phyloP scores from a whole-genome alignment of 2,888 invertebrate species.

The Balanococcus diminutus region DNA sequence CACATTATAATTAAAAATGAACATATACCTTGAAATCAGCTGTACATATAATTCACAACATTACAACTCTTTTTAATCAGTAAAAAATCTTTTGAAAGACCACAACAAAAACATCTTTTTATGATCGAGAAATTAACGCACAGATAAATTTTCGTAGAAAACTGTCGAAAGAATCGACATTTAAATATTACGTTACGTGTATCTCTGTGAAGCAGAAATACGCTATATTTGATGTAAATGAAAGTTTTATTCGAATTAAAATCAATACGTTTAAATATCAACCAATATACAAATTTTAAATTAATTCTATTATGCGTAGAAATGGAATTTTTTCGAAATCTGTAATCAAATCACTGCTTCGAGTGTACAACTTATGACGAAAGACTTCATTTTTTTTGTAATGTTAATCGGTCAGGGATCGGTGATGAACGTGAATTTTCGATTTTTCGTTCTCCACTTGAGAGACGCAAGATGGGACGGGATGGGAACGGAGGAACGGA shows the following conservation, averaged over 20 bases:
- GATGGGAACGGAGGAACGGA: too few species aligned
- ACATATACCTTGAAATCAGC: conserved; percentile 49
- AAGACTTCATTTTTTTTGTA: neutral
- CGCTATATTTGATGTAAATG: neutral
- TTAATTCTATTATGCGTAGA: neutral
- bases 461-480: neutral
- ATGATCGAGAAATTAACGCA: conserved; percentile 23
- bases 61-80: conserved; percentile 49
- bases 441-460: neutral
- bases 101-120: conserved; percentile 49
- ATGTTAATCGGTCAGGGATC: neutral
- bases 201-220: neutral
- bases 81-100: conserved; percentile 31
- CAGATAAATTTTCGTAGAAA: conserved; percentile 34
- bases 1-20: conserved; percentile 20
- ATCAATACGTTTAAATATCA: neutral
- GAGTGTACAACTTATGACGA: neutral
- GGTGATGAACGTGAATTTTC: neutral
- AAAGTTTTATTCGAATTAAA: neutral
- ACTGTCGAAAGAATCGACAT: conserved; percentile 3
- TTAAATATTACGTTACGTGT: neutral
- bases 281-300: conserved; percentile 10
- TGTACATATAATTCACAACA: conserved; percentile 50
- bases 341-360: conserved; percentile 34
- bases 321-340: neutral